A percentile compares a stretch with the other conserved stretches of the same genome.
Evolutionary conservation across 1,140 invertebrate species (phyloP).

Genomic region (Euwallacea fornicatus): DNA sequence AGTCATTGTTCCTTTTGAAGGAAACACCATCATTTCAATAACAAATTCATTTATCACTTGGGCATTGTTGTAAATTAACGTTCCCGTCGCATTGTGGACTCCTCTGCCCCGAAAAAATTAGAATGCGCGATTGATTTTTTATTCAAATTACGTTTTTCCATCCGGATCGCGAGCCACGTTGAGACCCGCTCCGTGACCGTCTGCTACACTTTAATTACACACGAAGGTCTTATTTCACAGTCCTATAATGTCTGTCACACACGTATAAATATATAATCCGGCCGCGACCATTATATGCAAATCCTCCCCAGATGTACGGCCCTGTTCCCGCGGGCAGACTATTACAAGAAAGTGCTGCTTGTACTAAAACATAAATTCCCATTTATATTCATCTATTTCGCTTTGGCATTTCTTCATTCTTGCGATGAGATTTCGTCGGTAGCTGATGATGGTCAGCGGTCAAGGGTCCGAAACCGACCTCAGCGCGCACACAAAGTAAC

Average conservation of each 20-base stretch:
- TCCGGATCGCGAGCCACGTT: not conserved
- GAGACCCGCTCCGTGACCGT: conserved; percentile 10
- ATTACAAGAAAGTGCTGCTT: too few relatives aligned
- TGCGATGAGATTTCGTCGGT: too few relatives aligned
- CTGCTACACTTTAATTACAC: conserved; percentile 28
- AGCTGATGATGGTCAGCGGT: too few relatives aligned
- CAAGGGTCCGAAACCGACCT: too few relatives aligned
- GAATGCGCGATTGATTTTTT: not conserved
- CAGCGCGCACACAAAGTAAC: too few relatives aligned
- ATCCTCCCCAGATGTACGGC: conserved; percentile 16
- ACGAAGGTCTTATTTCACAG: conserved; percentile 22
- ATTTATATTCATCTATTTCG: conserved; percentile 6
- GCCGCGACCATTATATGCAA: conserved; percentile 20
- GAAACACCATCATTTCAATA: too few relatives aligned
- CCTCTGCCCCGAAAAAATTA: too few relatives aligned
- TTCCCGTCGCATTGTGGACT: too few relatives aligned
- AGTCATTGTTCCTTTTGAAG: too few relatives aligned
- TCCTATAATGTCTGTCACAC: conserved; percentile 18
- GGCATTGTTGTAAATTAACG: too few relatives aligned
- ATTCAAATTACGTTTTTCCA: not conserved
- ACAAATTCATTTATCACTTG: too few relatives aligned
- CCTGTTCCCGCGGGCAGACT: not conserved
- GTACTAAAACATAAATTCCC: conserved; percentile 1
- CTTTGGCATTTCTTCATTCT: not conserved
- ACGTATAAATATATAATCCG: conserved; percentile 11